These are phyloP conservation scores for Pseudochaenichthys georgianus DNA, from an alignment of 2,797 vertebrate genomes.

Conservation along the genomic window DNA sequence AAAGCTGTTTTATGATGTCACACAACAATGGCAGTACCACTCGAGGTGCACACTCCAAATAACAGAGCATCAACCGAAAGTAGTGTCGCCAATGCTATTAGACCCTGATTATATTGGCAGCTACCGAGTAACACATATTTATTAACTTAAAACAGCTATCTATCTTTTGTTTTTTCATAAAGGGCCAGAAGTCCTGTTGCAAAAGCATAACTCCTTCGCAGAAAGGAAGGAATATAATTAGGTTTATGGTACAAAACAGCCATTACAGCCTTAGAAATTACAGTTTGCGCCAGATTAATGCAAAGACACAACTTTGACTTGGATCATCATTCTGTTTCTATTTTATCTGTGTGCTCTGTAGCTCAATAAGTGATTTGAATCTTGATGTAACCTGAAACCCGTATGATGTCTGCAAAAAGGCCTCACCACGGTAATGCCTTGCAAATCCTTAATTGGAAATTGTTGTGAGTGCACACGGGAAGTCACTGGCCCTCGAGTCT, in stretches of 20 bases:
- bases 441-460: conserved; percentile 76
- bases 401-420: conserved; percentile 59
- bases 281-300: conserved; percentile 61
- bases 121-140: too few relatives aligned
- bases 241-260: not conserved
- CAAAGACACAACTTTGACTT: conserved; percentile 67
- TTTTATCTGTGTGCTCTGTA: conserved; percentile 44
- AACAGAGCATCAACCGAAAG: too few relatives aligned
- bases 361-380: conserved; percentile 54
- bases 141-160: too few relatives aligned
- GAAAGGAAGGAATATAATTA: conserved; percentile 10
- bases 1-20: too few relatives aligned
- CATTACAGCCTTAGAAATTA: conserved; percentile 24
- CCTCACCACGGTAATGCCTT: conserved; percentile 65
- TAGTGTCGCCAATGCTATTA: too few relatives aligned
- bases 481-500: conserved; percentile 43
- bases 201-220: too few relatives aligned
- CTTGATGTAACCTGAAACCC: conserved; percentile 71
- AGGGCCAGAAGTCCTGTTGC: too few relatives aligned
- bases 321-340: conserved; percentile 51
- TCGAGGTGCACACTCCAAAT: too few relatives aligned
- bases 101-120: too few relatives aligned
- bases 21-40: too few relatives aligned
- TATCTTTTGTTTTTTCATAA: too few relatives aligned
- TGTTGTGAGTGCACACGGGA: conserved; percentile 57